These are phyloP conservation scores for Autographa gamma DNA, from an alignment of 2,888 invertebrate species.

Conservation along the genomic window DNA sequence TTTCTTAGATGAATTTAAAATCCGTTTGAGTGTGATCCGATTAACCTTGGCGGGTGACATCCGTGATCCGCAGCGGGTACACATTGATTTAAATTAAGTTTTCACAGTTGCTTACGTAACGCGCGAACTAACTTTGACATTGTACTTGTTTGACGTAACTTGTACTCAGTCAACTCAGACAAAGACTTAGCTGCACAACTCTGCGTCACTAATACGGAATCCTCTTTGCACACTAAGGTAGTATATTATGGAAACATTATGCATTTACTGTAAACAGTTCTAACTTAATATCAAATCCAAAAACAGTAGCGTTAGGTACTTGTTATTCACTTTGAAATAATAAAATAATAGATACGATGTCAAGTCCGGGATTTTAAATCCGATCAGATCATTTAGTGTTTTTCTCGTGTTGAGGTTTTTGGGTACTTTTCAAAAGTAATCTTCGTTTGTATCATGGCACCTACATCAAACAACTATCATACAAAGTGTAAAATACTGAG, in stretches of 20 bases:
- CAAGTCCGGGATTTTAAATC: too few species aligned
- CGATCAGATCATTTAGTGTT: too few species aligned
- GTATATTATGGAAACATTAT: not conserved
- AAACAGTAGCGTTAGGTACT: too few species aligned
- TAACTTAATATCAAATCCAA: not conserved
- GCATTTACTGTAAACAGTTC: not conserved
- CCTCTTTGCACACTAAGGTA: not conserved
- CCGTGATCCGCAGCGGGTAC: conserved; percentile 19
- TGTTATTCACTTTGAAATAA: too few species aligned
- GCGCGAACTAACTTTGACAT: conserved; percentile 30
- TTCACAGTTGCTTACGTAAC: conserved; percentile 46
- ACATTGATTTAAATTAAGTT: conserved; percentile 47
- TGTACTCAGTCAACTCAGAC: conserved; percentile 21
- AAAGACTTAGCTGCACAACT: conserved; percentile 20
- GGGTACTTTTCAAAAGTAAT: too few species aligned
- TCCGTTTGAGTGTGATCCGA: conserved; percentile 28
- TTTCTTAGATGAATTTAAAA: conserved; percentile 16
- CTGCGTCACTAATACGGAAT: conserved; percentile 10
- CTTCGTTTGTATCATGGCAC: too few species aligned
- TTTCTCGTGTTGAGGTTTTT: too few species aligned
- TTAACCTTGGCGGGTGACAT: conserved; percentile 34
- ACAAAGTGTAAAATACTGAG: too few species aligned
- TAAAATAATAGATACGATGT: too few species aligned
- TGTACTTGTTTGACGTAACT: conserved; percentile 36
- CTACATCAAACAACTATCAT: too few species aligned